Evolutionary conservation across 2,113 vertebrate genomes (phyloP).

Genomic region (Aegotheles bennettii): DNA sequence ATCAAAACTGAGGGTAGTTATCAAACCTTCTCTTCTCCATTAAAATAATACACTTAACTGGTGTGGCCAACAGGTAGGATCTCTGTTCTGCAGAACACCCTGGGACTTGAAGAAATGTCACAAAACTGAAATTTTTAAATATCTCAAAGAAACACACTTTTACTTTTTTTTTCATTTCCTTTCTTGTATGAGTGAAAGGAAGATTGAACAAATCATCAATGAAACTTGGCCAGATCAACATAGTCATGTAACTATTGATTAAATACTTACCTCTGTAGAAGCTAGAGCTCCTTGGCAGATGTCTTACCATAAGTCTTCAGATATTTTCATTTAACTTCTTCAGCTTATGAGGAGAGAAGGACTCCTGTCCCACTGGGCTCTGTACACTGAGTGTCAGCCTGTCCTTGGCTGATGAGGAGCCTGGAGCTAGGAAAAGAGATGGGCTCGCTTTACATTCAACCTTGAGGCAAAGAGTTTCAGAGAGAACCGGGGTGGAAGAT

Average conservation of each 20-base stretch:
- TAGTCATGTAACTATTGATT: not conserved
- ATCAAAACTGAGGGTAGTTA: not conserved
- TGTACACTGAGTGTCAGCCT: not conserved
- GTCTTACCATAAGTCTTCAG: not conserved
- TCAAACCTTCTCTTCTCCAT: not conserved
- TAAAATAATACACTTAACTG: not conserved
- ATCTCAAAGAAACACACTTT: not conserved
- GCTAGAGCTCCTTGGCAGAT: not conserved
- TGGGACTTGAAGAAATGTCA: not conserved
- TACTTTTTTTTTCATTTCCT: not conserved
- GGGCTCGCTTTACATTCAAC: not conserved
- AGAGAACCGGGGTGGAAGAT: not conserved
- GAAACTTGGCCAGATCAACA: not conserved
- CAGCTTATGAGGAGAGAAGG: not conserved
- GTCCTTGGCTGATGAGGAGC: not conserved
- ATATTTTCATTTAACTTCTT: not conserved
- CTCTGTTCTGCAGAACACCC: not conserved
- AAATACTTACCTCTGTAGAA: not conserved
- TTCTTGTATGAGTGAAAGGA: not conserved
- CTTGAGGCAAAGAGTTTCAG: not conserved
- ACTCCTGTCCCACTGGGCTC: rapidly evolving
- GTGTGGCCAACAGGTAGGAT: not conserved
- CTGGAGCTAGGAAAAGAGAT: not conserved
- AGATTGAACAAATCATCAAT: not conserved
- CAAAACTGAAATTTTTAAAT: not conserved